Conservation (phyloP, 2,113 vertebrate species). For the Formicarius rufipectus region DNA sequence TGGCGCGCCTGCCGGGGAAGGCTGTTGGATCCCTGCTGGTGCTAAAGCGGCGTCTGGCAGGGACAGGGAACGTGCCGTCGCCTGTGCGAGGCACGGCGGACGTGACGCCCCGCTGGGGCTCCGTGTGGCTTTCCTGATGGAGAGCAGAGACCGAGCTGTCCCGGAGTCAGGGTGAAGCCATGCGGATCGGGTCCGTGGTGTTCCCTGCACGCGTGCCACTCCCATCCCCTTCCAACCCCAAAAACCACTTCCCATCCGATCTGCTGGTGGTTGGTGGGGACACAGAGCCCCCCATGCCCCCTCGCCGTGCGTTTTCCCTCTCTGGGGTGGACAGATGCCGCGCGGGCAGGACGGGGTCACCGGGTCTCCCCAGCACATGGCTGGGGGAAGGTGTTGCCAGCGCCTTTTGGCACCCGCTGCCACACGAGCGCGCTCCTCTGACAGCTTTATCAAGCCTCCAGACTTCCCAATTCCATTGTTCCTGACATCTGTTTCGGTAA, state of each 20-base stretch:
- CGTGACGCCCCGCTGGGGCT: slow-evolving; percentile 2
- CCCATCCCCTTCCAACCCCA: background rate
- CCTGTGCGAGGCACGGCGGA: slow-evolving; percentile 20
- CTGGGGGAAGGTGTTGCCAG: slow-evolving; percentile 23
- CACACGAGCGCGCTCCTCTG: slow-evolving; percentile 70
- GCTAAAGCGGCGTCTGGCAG: slow-evolving; percentile 34
- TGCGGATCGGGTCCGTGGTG: fast-evolving
- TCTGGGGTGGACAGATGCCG: background rate
- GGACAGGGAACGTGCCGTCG: slow-evolving; percentile 16
- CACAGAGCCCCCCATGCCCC: fast-evolving
- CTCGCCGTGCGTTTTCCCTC: background rate
- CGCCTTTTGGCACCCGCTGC: slow-evolving; percentile 34
- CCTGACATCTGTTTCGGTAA: slow-evolving; percentile 96
- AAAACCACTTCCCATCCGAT: background rate
- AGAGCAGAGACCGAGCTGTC: background rate
- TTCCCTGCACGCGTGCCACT: background rate
- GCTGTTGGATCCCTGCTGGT: slow-evolving; percentile 42
- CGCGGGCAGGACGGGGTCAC: slow-evolving; percentile 52
- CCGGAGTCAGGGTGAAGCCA: fast-evolving
- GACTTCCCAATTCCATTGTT: slow-evolving; percentile 88
- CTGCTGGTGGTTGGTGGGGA: background rate
- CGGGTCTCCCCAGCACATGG: slow-evolving; percentile 41
- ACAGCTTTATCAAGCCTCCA: slow-evolving; percentile 86
- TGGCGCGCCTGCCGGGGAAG: background rate
- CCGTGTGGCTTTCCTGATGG: background rate